Percentiles rank a stretch among this genome's conserved stretches.
These are phyloP conservation scores for Felis chaus DNA, from an alignment of 2,113 vertebrate genomes.

Conservation along the genomic window DNA sequence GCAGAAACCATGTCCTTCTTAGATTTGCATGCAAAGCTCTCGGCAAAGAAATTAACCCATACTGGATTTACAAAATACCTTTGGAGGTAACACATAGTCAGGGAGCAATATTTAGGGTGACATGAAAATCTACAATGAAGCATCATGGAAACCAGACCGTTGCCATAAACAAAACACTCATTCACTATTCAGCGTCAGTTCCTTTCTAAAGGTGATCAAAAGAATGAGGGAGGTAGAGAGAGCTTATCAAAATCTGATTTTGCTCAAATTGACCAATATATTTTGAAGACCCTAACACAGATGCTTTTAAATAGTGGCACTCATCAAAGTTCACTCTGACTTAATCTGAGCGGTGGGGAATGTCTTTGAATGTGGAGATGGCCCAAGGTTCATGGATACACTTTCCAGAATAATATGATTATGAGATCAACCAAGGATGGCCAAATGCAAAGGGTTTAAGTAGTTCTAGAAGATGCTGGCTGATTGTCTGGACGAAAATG, in stretches of 20 bases:
- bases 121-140: accelerated
- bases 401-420: background rate
- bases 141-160: background rate
- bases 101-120: background rate
- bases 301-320: background rate
- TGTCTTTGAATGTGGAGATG: background rate
- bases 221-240: background rate
- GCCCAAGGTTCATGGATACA: background rate
- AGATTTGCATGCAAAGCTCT: background rate
- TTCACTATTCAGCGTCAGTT: accelerated
- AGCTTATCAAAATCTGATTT: background rate
- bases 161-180: background rate
- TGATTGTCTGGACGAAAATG: background rate
- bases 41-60: background rate
- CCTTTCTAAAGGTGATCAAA: background rate
- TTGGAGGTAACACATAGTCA: accelerated
- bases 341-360: accelerated
- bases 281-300: background rate
- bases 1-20: background rate
- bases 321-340: background rate
- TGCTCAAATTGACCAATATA: background rate
- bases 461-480: background rate
- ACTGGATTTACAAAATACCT: too few relatives aligned
- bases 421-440: too few relatives aligned
- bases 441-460: background rate